phyloP scores from a whole-genome alignment of 2,888 invertebrate genomes.

The Temnothorax ravouxi region DNA sequence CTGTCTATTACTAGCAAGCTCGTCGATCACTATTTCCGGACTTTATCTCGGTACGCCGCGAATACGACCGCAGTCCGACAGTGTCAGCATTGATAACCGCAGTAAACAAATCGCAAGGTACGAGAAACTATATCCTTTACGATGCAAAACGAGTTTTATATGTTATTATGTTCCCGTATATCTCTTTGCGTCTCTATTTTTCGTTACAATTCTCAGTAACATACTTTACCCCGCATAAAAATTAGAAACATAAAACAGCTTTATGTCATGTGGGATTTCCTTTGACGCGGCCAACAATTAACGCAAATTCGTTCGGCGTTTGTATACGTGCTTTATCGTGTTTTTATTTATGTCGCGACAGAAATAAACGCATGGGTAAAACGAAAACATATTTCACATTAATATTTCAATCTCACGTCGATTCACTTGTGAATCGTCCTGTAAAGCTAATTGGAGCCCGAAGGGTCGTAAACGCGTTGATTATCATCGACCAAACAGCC shows the following conservation, averaged over 20 bases:
- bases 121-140: not conserved
- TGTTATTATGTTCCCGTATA: not conserved
- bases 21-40: conserved; percentile 20
- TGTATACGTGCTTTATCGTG: not conserved
- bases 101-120: not conserved
- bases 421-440: conserved; percentile 32
- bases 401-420: conserved; percentile 19
- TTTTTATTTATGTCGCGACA: conserved; percentile 18
- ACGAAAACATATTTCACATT: conserved; percentile 18
- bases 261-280: not conserved
- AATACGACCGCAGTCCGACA: conserved; percentile 15
- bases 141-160: conserved; percentile 13
- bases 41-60: conserved; percentile 17
- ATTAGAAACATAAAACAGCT: not conserved
- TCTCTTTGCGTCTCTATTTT: not conserved
- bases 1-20: conserved; percentile 15
- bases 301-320: not conserved
- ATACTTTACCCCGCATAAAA: not conserved
- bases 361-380: not conserved
- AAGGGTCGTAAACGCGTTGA: conserved; percentile 46
- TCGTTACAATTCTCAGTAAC: not conserved
- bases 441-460: conserved; percentile 42
- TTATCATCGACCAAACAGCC: conserved; percentile 50
- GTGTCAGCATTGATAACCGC: not conserved
- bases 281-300: not conserved